Percentiles rank a stretch among this genome's conserved stretches.
These are phyloP conservation scores for Lampropteryx suffumata DNA, from an alignment of 2,888 invertebrate species.

Conservation along the genomic window DNA sequence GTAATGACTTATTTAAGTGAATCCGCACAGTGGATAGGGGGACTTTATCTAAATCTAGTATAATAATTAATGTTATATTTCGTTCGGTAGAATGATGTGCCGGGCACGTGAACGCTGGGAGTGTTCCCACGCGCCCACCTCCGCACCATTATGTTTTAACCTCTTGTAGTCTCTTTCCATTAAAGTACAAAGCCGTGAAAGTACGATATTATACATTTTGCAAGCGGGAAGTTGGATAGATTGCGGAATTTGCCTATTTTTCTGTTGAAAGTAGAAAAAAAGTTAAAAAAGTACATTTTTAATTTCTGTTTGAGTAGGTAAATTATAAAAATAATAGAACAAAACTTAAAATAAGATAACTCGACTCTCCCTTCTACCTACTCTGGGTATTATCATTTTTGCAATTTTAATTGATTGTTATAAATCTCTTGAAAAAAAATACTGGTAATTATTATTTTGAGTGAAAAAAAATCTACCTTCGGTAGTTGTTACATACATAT, in stretches of 20 bases:
- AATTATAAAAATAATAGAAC: too few species aligned
- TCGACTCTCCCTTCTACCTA: too few species aligned
- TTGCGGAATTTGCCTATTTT: conserved; percentile 42
- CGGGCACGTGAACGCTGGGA: conserved; percentile 79
- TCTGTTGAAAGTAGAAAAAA: too few species aligned
- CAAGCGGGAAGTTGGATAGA: conserved; percentile 56
- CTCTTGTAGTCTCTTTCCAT: conserved; percentile 78
- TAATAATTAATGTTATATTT: conserved; percentile 72
- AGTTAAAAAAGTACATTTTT: too few species aligned
- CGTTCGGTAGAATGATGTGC: conserved; percentile 69
- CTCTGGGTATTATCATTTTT: too few species aligned
- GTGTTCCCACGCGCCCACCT: conserved; percentile 82
- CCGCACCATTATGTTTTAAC: conserved; percentile 81
- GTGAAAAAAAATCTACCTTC: too few species aligned
- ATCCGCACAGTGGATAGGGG: conserved; percentile 40
- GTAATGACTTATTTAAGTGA: conserved; percentile 53
- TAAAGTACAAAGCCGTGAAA: conserved; percentile 75
- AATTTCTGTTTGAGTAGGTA: too few species aligned
- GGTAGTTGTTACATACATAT: neutral
- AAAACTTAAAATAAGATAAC: too few species aligned
- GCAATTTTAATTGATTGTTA: too few species aligned
- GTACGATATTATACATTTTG: conserved; percentile 65
- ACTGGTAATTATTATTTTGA: too few species aligned
- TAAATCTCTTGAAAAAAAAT: too few species aligned
- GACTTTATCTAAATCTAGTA: conserved; percentile 71